Evolutionary conservation across 2,888 invertebrate genomes (phyloP), one percentile per base, ranked within the genome.

Genomic region (Pomacea canaliculata): DNA sequence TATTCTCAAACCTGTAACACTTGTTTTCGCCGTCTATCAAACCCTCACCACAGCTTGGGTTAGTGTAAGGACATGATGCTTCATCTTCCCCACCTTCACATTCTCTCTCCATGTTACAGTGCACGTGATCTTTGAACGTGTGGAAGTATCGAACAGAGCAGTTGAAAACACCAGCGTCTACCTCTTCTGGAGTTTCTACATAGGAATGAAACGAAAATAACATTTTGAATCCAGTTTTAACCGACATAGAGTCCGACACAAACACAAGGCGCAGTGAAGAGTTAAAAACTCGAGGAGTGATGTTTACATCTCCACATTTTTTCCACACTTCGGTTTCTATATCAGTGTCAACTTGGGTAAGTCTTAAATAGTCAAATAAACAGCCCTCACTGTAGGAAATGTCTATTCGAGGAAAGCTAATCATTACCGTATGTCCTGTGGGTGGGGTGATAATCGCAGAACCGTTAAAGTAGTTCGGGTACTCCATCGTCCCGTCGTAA

Each of bases 121-220:
- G 3, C 27, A 68, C 37, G 10, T 68, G 68, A 9, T 68, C 7
- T 37, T 46, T 68, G 9, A 68, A 68, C 13, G 68, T 10, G 13
- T 19, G 3, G 68, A 48, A 68, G 68, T 27, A 68, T 12, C 49
- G 68, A 19, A 68, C 68, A 46, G 27, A 46, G 19, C 68, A 68
- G 37, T 68, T 46, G 10, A 48, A 68, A 23, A 68, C 13, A 2
- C 68, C 68, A 7, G 37, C 13, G 1, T 19, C 37, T 13, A 68
- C 9, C 19, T 46, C 37, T 19, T 10, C 13, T 19, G 68, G 68
- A 46, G 19, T 19, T 37, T 27, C 68, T 27, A 19, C 8, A 13
- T 46, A n/a, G 7, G 48, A 48, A 46, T 68, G 68, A 37, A 68
- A 68, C 8, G 68, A 68, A 46, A 68, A 68, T 13, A 68, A 37